Percentiles rank a stretch among this genome's conserved stretches.
Conservation (phyloP, 2,888 invertebrate species). For the Magallana nippona region DNA sequence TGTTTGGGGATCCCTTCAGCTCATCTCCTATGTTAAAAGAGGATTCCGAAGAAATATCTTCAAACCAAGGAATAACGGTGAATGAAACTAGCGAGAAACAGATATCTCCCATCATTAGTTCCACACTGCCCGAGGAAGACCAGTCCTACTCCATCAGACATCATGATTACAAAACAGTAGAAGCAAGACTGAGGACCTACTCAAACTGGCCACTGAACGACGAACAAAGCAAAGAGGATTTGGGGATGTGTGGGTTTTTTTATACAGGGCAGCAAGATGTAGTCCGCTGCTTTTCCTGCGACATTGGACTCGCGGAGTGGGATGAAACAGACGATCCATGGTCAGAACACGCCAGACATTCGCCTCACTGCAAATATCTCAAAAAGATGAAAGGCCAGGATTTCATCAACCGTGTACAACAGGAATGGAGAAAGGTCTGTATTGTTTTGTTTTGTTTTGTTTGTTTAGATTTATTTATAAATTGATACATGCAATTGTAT, state of each 20-base stretch:
- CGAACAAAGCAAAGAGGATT: background rate
- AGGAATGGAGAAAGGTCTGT: constrained; percentile 46
- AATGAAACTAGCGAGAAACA: background rate
- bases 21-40: background rate
- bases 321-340: constrained; percentile 47
- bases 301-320: constrained; percentile 52
- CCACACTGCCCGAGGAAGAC: background rate
- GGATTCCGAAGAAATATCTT: background rate
- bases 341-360: constrained; percentile 51
- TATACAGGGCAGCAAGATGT: constrained; percentile 45
- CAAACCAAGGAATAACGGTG: background rate
- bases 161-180: constrained; percentile 21
- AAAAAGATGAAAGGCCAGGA: constrained; percentile 46
- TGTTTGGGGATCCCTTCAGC: background rate
- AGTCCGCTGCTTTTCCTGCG: constrained; percentile 50
- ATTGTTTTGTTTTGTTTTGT: too few species aligned
- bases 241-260: constrained; percentile 40
- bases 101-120: background rate
- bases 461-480: background rate
- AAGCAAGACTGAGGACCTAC: constrained; percentile 29
- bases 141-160: constrained; percentile 29
- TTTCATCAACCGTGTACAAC: constrained; percentile 47
- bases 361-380: constrained; percentile 48
- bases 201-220: constrained; percentile 2
- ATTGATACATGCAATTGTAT: background rate